phyloP scores from a whole-genome alignment of 30 jellyfish, hydroid and myxozoan species.

The Aurelia aurita complex sp. Pacific region DNA sequence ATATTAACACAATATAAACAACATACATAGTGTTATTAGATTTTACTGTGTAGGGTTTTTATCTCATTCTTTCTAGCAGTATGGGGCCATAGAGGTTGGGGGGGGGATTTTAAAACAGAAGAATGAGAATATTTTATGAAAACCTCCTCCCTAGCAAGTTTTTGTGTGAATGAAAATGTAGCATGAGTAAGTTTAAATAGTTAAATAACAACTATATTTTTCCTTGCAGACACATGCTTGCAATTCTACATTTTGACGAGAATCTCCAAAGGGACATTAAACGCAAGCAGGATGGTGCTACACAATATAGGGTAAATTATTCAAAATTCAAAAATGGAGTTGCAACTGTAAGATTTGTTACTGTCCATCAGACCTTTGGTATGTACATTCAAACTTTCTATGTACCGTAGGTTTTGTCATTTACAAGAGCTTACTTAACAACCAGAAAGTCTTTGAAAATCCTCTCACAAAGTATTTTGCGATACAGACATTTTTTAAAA shows the following conservation, averaged over 20 bases:
- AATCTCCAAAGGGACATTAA: conserved; percentile 10
- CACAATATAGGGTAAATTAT: background rate
- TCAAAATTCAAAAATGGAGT: background rate
- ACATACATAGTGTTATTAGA: too few relatives aligned
- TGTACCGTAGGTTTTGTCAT: background rate
- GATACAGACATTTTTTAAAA: too few relatives aligned
- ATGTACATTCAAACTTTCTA: background rate
- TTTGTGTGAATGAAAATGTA: too few relatives aligned
- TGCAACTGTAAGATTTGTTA: conserved; percentile 1
- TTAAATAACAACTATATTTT: background rate
- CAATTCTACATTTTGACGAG: background rate
- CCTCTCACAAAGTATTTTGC: too few relatives aligned
- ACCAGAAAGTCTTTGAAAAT: background rate
- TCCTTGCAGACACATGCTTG: conserved; percentile 6
- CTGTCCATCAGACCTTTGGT: conserved; percentile 7
- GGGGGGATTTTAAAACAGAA: too few relatives aligned
- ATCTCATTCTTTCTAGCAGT: too few relatives aligned
- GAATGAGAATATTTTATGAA: too few relatives aligned
- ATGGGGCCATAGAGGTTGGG: too few relatives aligned
- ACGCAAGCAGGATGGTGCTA: conserved; percentile 5
- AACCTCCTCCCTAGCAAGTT: too few relatives aligned
- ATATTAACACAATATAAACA: too few relatives aligned
- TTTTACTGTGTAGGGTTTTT: too few relatives aligned
- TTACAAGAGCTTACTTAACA: conserved; percentile 6
- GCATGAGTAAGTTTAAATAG: too few relatives aligned